phyloP scores from a whole-genome alignment of 1,140 invertebrate species.

The Drosophila malerkotliana region DNA sequence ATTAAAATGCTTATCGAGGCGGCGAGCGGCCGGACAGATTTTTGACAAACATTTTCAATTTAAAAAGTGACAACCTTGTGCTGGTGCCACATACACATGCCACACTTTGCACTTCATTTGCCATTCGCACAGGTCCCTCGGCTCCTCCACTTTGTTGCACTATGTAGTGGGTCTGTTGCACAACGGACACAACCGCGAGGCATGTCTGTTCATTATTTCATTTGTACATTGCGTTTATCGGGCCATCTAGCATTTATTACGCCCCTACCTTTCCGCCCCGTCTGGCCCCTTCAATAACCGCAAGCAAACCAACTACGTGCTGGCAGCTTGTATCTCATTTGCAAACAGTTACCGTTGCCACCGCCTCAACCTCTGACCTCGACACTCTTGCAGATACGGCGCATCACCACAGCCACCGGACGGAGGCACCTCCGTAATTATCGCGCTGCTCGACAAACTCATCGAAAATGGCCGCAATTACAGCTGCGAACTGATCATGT shows the following conservation, averaged over 20 bases:
- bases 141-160: background rate
- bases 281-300: constrained; percentile 25
- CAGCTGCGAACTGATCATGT: constrained; percentile 87
- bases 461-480: constrained; percentile 86
- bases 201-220: constrained; percentile 75
- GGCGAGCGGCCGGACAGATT: constrained; percentile 33
- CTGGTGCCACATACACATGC: constrained; percentile 23
- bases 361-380: constrained; percentile 44
- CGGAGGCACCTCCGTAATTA: constrained; percentile 77
- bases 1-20: constrained; percentile 52
- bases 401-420: constrained; percentile 77
- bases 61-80: constrained; percentile 64
- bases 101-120: constrained; percentile 60
- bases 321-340: constrained; percentile 47
- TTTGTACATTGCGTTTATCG: constrained; percentile 76
- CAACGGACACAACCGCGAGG: constrained; percentile 67
- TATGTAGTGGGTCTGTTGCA: constrained; percentile 30
- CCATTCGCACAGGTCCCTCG: constrained; percentile 31
- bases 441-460: constrained; percentile 86
- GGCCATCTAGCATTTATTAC: constrained; percentile 73
- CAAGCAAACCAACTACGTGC: constrained; percentile 49
- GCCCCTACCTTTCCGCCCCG: constrained; percentile 2
- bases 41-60: constrained; percentile 78
- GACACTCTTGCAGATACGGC: constrained; percentile 71
- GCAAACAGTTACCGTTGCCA: constrained; percentile 43